Percentiles rank a stretch among this genome's conserved stretches.
phyloP scores from a whole-genome alignment of 2,888 invertebrate species.

The Drosophila melanosoma region DNA sequence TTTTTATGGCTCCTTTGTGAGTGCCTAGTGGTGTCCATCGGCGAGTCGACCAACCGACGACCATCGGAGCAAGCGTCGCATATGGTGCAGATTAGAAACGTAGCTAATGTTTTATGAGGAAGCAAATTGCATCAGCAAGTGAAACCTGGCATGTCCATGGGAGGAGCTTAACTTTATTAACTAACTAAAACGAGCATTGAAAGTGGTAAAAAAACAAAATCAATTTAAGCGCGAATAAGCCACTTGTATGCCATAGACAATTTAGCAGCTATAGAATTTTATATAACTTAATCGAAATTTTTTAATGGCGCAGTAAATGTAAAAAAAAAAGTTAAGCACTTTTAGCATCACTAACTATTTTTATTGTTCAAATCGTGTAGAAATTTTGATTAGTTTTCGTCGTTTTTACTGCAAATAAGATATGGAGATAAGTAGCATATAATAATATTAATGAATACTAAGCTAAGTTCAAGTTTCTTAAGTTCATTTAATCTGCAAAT shows the following conservation, averaged over 20 bases:
- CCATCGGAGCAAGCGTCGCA: slow-evolving; percentile 44
- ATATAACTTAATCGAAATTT: slow-evolving; percentile 8
- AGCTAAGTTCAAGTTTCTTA: background rate
- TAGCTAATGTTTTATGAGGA: slow-evolving; percentile 56
- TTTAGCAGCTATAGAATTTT: slow-evolving; percentile 9
- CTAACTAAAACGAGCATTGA: slow-evolving; percentile 30
- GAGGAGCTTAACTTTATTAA: slow-evolving; percentile 60
- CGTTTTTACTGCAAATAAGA: slow-evolving; percentile 6
- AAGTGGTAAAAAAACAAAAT: slow-evolving; percentile 17
- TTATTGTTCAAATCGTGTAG: background rate
- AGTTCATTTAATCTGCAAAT: background rate
- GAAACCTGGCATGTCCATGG: slow-evolving; percentile 52
- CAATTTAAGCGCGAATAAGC: slow-evolving; percentile 27
- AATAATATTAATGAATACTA: background rate
- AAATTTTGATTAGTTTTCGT: background rate
- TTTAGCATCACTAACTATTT: background rate
- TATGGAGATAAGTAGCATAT: background rate
- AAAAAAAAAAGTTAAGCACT: background rate
- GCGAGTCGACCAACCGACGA: slow-evolving; percentile 10
- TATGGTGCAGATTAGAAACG: slow-evolving; percentile 76
- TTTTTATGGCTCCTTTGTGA: slow-evolving; percentile 72
- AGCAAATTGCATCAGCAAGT: slow-evolving; percentile 64
- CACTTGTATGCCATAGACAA: background rate
- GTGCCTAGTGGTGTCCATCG: slow-evolving; percentile 42
- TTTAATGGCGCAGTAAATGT: slow-evolving; percentile 1